Evolutionary conservation across 2,113 vertebrate species (phyloP).

Genomic region (Epinephelus moara): DNA sequence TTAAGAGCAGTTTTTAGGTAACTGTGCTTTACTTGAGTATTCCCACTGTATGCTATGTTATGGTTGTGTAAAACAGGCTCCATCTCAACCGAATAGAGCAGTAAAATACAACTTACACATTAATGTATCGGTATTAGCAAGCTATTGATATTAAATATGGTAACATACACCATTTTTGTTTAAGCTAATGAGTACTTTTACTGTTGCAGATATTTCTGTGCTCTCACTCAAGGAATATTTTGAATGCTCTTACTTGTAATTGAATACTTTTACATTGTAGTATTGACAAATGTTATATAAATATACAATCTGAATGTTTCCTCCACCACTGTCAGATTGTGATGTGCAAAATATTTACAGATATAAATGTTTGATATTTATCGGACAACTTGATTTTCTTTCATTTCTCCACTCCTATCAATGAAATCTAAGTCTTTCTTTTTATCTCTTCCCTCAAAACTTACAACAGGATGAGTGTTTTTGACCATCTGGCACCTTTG

Average conservation of each 20-base stretch:
- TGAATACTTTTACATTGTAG: not conserved
- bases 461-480: slow-evolving; percentile 72
- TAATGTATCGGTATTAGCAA: not conserved
- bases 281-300: not conserved
- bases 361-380: not conserved
- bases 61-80: not conserved
- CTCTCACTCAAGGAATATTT: not conserved
- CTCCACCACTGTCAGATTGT: not conserved
- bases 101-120: not conserved
- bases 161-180: not conserved
- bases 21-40: not conserved
- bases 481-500: slow-evolving; percentile 59
- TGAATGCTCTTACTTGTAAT: not conserved
- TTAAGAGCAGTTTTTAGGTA: not conserved
- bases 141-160: not conserved
- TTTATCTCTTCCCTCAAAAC: slow-evolving; percentile 15
- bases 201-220: not conserved
- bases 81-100: not conserved
- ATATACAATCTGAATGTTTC: not conserved
- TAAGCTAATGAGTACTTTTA: not conserved
- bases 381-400: not conserved
- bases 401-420: not conserved
- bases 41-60: not conserved
- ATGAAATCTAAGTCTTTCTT: not conserved
- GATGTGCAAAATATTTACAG: not conserved